Evolutionary conservation across 2,113 vertebrate genomes (phyloP).

Genomic region (Cepphus grylle): DNA sequence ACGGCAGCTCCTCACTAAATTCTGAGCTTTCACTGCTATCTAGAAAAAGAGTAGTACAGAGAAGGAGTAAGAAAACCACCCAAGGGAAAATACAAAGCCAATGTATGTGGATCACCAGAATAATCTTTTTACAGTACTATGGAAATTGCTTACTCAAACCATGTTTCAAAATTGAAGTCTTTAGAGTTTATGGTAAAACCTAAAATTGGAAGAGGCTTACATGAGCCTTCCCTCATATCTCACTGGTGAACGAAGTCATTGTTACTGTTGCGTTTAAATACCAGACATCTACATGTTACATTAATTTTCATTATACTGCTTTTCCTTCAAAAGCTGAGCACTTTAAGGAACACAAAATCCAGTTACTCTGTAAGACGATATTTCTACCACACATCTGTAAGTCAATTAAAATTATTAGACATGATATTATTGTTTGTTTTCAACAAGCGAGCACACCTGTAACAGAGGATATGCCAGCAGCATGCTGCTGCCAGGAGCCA

Average conservation of each 20-base stretch:
- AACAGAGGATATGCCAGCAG: background rate
- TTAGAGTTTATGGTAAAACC: background rate
- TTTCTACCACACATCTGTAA: background rate
- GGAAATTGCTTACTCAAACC: background rate
- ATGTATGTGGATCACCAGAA: background rate
- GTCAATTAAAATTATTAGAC: background rate
- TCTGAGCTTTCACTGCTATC: slow-evolving; percentile 95
- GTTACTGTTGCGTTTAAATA: background rate
- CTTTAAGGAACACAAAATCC: background rate
- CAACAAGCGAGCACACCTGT: background rate
- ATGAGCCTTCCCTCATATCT: background rate
- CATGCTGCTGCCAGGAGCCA: background rate
- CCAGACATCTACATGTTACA: background rate
- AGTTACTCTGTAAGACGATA: background rate
- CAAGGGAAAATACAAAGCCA: background rate
- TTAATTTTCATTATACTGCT: background rate
- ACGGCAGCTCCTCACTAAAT: slow-evolving; percentile 90
- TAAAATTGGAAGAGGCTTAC: background rate
- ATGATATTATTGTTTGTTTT: background rate
- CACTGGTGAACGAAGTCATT: background rate
- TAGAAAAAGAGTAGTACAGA: slow-evolving; percentile 72
- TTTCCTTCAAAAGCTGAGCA: background rate
- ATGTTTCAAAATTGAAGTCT: background rate
- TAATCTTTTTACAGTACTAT: background rate
- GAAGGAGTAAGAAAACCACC: slow-evolving; percentile 55